Evolutionary conservation across 2,113 vertebrate species (phyloP), one percentile per base, ranked within the genome.

Genomic region (Gobius niger): DNA sequence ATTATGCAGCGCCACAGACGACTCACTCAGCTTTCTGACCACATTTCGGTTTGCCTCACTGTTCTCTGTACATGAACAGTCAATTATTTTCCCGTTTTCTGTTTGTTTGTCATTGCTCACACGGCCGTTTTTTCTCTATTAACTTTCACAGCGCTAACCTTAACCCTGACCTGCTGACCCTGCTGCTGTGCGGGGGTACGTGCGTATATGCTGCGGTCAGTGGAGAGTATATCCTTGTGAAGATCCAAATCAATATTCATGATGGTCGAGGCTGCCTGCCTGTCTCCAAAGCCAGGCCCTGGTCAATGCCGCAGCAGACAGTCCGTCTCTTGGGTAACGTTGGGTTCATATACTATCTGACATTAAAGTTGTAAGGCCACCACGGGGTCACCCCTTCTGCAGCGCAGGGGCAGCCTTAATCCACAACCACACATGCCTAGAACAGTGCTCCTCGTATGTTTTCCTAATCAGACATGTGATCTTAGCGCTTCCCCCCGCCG

Each of bases 231-330:
- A 54, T 16, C 42, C n/a, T 40, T 50, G 65, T 57, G 49, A 54
- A 44, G 53, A 44, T 63, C 12, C 8, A 1, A 72, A 86, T 88
- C 80, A 82, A 85, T 90, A 86, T 83, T 77, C 78, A 82, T 75
- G 70, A 88, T 72, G 63, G 54, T 44, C 5, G 24, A 61, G 49
- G 53, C 62, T 67, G 74, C 59, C 66, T 44, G 63, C 53, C n/a
- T 49, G 69, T 82, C 78, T 82, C 78, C 41, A 63, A 68, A 78
- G 12, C 72, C 63, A 46, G 62, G 66, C 60, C 49, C 10, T 56
- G 75, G 52, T 85, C 78, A 76, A 68, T 77, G 78, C 67, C 15
- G 69, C 66, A 63, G 73, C 82, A 80, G 84, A 85, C 81, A 75
- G 72, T 11, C 63, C 47, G 75, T 71, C 86, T 78, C 76, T 5